Evolutionary conservation across 1,140 invertebrate species (phyloP).

Genomic region (Sipha flava): DNA sequence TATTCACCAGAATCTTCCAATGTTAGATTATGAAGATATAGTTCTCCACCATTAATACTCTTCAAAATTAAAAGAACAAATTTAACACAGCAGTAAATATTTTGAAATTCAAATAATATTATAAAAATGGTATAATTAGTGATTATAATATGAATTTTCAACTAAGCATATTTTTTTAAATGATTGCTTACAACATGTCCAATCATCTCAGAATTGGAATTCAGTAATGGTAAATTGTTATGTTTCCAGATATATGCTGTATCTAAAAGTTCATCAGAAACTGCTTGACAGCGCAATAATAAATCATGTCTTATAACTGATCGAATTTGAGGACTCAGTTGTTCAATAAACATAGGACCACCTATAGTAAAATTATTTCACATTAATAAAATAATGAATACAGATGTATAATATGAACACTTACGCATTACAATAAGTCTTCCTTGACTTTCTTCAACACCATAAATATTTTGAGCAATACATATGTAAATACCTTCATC

Average conservation of each 20-base stretch:
- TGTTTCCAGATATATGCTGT: conserved; percentile 84
- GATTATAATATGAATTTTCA: no score
- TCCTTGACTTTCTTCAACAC: conserved; percentile 69
- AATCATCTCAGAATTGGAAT: neutral
- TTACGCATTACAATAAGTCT: conserved; percentile 75
- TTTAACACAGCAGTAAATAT: no score
- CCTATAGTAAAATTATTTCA: conserved; percentile 45
- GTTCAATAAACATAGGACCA: conserved; percentile 61
- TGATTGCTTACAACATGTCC: neutral
- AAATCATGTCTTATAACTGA: conserved; percentile 61
- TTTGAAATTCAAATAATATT: no score
- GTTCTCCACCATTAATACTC: conserved; percentile 58
- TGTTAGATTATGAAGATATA: conserved; percentile 73
- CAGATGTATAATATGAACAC: conserved; percentile 37
- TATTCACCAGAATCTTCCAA: conserved; percentile 79
- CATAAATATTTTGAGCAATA: conserved; percentile 72
- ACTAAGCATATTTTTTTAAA: neutral
- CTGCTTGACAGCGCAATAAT: conserved; percentile 68
- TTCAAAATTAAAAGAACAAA: conserved; percentile 40
- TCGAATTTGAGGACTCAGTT: conserved; percentile 54
- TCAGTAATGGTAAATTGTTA: conserved; percentile 52
- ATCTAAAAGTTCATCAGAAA: conserved; percentile 71
- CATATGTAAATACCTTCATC: conserved; percentile 87
- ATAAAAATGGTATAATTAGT: no score
- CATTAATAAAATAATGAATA: neutral